Evolutionary conservation across 2,113 vertebrate species (phyloP).

Genomic region (Cynopterus brachyotis): DNA sequence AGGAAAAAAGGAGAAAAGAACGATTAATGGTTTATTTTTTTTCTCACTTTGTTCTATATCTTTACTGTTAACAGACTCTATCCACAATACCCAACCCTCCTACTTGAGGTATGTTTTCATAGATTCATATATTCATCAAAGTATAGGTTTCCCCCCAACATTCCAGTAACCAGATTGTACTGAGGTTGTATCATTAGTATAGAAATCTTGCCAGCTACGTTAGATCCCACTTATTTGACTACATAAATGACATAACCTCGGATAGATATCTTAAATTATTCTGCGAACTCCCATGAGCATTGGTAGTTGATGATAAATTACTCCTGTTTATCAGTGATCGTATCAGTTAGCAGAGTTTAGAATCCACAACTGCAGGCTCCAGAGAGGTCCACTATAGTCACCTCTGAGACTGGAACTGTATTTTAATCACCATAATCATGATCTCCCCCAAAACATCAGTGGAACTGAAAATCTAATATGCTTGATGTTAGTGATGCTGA

Average conservation of each 20-base stretch:
- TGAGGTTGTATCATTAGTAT: background rate
- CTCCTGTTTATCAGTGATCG: background rate
- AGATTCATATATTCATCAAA: background rate
- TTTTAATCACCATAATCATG: background rate
- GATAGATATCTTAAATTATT: background rate
- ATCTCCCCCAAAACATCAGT: background rate
- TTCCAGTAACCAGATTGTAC: background rate
- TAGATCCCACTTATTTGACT: background rate
- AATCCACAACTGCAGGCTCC: background rate
- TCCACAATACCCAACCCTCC: background rate
- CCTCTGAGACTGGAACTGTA: background rate
- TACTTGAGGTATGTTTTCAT: background rate
- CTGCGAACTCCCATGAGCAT: background rate
- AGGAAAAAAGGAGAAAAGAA: background rate
- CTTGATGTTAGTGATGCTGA: background rate
- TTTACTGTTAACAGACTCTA: background rate
- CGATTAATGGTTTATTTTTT: background rate
- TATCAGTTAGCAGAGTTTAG: background rate
- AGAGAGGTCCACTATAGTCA: background rate
- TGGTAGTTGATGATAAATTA: background rate
- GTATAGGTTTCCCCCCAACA: background rate
- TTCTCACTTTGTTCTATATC: background rate
- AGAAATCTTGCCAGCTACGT: background rate
- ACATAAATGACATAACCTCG: background rate
- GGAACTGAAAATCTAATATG: background rate